Evolutionary conservation across 2,888 invertebrate species (phyloP).

Genomic region (Eulithis prunata): DNA sequence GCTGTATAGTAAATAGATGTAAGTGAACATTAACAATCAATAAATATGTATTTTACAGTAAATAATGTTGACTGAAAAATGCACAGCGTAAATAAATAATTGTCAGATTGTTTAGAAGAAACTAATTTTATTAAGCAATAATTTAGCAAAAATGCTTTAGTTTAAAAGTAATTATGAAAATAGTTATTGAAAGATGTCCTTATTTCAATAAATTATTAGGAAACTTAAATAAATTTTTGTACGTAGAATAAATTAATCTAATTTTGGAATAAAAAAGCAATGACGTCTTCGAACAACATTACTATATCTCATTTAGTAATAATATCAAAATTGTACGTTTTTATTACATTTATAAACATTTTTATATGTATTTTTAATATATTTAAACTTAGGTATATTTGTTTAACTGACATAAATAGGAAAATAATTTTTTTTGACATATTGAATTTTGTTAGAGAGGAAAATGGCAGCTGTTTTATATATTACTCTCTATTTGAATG

Average conservation of each 20-base stretch:
- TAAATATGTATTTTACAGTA: conserved; percentile 1
- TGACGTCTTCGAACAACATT: conserved; percentile 27
- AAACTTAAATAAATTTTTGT: conserved; percentile 29
- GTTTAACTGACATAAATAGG: no score
- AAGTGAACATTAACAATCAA: background rate
- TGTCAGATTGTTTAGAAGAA: background rate
- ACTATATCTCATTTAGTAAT: conserved; percentile 27
- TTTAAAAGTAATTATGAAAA: background rate
- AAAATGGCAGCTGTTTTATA: background rate
- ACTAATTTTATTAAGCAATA: background rate
- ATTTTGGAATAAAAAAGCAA: conserved; percentile 29
- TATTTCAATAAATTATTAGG: conserved; percentile 24
- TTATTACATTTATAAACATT: conserved; percentile 1
- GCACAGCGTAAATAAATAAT: background rate
- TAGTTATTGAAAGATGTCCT: conserved; percentile 10
- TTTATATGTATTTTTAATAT: no score
- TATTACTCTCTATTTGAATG: background rate
- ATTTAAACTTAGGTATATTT: background rate
- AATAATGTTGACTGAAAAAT: conserved; percentile 7
- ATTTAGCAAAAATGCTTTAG: background rate
- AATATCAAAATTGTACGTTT: background rate
- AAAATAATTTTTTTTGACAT: background rate
- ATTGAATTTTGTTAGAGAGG: no score
- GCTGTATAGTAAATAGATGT: conserved; percentile 43
- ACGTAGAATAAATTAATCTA: conserved; percentile 29